These are phyloP conservation scores for Limenitis camilla DNA, from an alignment of 2,888 invertebrate species.

Conservation along the genomic window DNA sequence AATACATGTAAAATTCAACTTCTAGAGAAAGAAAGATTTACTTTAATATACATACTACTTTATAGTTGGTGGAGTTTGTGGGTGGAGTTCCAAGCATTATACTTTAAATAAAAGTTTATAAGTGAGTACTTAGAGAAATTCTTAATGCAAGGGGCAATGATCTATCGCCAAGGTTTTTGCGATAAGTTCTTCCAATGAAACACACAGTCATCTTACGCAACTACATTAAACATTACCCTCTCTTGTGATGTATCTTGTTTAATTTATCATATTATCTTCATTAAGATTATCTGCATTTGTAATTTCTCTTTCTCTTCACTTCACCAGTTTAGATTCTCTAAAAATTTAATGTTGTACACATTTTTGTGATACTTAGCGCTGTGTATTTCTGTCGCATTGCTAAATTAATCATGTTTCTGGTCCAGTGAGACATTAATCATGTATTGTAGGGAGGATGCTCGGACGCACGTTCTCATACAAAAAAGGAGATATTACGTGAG, in stretches of 20 bases:
- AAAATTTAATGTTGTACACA: conserved; percentile 34
- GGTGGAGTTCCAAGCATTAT: too few species aligned
- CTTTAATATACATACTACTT: too few species aligned
- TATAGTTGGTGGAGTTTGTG: too few species aligned
- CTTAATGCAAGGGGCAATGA: too few species aligned
- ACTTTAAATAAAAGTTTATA: too few species aligned
- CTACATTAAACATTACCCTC: conserved; percentile 67
- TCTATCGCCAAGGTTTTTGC: conserved; percentile 29
- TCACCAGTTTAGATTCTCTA: not conserved
- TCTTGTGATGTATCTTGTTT: conserved; percentile 51
- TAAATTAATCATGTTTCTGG: conserved; percentile 55
- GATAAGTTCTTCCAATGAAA: conserved; percentile 51
- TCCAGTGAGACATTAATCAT: conserved; percentile 53
- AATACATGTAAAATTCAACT: too few species aligned
- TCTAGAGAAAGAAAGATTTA: too few species aligned
- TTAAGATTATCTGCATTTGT: conserved; percentile 49
- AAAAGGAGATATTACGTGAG: conserved; percentile 35
- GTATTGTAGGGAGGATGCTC: conserved; percentile 34
- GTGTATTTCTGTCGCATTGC: conserved; percentile 36
- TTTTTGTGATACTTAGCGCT: conserved; percentile 39
- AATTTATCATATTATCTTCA: conserved; percentile 61
- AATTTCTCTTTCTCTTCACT: conserved; percentile 36
- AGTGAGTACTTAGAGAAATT: too few species aligned
- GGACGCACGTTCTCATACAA: conserved; percentile 16
- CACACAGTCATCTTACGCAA: conserved; percentile 34